phyloP scores from a whole-genome alignment of 1,140 invertebrate genomes.

The Copidosoma floridanum region DNA sequence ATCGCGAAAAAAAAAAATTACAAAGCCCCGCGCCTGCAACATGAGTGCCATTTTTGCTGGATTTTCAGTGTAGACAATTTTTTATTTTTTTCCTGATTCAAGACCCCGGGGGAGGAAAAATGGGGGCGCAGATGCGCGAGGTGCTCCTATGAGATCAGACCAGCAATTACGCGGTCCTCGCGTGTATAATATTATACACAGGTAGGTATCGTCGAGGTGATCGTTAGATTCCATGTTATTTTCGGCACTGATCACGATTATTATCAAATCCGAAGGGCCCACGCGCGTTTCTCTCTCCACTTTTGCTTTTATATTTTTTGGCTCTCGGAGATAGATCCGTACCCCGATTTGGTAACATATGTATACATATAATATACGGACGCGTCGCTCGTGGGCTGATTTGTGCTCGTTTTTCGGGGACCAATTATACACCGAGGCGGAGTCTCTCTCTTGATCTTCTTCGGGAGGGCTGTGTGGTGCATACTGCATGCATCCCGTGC shows the following conservation, averaged over 20 bases:
- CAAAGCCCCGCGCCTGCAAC: too few relatives aligned
- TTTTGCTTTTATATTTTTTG: neutral
- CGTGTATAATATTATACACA: too few relatives aligned
- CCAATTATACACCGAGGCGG: constrained; percentile 3
- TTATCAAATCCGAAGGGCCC: constrained; percentile 44
- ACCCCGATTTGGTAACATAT: neutral
- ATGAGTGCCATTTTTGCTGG: too few relatives aligned
- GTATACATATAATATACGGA: neutral
- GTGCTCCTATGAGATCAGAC: constrained; percentile 10
- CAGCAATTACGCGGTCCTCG: constrained; percentile 18
- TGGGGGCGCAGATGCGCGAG: constrained; percentile 2
- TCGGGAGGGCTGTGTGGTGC: neutral
- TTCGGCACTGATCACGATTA: constrained; percentile 46
- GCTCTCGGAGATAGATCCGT: constrained; percentile 3
- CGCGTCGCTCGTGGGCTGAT: constrained; percentile 16
- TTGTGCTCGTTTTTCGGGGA: too few relatives aligned
- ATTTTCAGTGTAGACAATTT: too few relatives aligned
- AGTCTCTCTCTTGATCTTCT: neutral
- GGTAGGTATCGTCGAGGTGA: too few relatives aligned
- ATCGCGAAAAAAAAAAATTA: too few relatives aligned
- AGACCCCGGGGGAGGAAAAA: too few relatives aligned
- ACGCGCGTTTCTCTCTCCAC: neutral
- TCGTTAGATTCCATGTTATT: constrained; percentile 48
- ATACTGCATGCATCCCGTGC: too few relatives aligned
- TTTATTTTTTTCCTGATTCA: too few relatives aligned